These are phyloP conservation scores for Cydia splendana DNA, from an alignment of 1,140 invertebrate genomes.

Conservation along the genomic window DNA sequence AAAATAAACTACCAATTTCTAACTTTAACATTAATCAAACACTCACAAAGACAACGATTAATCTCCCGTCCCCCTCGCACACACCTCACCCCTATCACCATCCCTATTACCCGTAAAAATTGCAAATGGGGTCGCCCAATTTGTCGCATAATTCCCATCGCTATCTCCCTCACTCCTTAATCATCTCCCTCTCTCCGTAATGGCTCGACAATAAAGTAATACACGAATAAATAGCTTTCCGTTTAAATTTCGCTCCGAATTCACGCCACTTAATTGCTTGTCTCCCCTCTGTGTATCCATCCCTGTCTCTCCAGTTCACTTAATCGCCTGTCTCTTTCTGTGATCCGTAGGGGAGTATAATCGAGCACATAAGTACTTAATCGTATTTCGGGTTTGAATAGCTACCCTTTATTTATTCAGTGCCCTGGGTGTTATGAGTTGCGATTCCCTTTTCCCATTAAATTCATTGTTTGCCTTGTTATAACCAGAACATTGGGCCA, in stretches of 20 bases:
- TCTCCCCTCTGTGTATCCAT: slow-evolving; percentile 56
- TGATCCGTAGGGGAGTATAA: slow-evolving; percentile 56
- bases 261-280: slow-evolving; percentile 72
- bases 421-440: slow-evolving; percentile 53
- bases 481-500: slow-evolving; percentile 25
- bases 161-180: slow-evolving; percentile 47
- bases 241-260: slow-evolving; percentile 75
- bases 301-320: slow-evolving; percentile 44
- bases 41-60: slow-evolving; percentile 46
- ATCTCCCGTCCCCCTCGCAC: not conserved
- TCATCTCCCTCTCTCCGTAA: slow-evolving; percentile 61
- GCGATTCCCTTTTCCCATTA: slow-evolving; percentile 62
- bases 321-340: slow-evolving; percentile 54
- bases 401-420: slow-evolving; percentile 72
- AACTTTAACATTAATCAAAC: slow-evolving; percentile 59
- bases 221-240: slow-evolving; percentile 76
- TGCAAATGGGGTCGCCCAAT: slow-evolving; percentile 69
- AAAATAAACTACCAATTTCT: slow-evolving; percentile 36
- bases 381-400: slow-evolving; percentile 69
- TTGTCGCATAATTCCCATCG: slow-evolving; percentile 56
- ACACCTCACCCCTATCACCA: slow-evolving; percentile 23
- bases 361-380: slow-evolving; percentile 77
- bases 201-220: slow-evolving; percentile 78
- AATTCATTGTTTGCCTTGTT: slow-evolving; percentile 69
- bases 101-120: slow-evolving; percentile 53